Base-by-base conservation (phyloP, 2,888 invertebrate species). In the Tanytarsus gracilentus region DNA sequence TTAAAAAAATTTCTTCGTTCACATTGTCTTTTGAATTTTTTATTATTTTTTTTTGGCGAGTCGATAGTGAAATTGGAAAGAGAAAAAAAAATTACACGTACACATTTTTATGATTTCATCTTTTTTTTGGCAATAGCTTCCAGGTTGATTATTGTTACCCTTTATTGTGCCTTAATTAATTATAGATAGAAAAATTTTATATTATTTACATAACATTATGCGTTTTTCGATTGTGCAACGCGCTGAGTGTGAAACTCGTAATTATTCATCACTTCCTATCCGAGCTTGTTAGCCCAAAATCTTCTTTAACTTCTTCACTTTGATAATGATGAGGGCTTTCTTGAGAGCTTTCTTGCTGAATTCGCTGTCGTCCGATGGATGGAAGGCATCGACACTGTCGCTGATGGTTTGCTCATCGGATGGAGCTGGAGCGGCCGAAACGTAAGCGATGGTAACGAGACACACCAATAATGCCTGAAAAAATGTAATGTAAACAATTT, bases 391-490 rank as follows among this genome's bases (percentile, higher is more conserved):
- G 18, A 58, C 58, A 27, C 27, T 40, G 9, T 58, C 58, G 8
- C 58, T 40, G 29, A 58, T 64, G 49, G 68, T 67, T 39, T 71
- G 64, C 60, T 71, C 71, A 62, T 73, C 72, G 26, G 68, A 63
- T 23, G 53, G 53, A 21, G 39, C 39, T 29, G 58, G 58, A n/a
- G 48, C 48, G 5, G 72, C 71, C 5, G 66, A 64, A 2, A 70
- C 69, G 11, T 71, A 59, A 27, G 68, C 69, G 53, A 69, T 63
- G 52, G 69, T 65, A 53, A 72, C 50, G 27, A 73, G 64, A 63
- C 69, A 68, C 11, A 71, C 63, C 55, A 71, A 67, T 60, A 73
- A 62, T 26, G 69, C 67, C 72, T 72, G 63, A 0, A 64, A 66
- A 51, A 48, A 25, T 18, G 29, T 48, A 27, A 51, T 49, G 44